phyloP scores from a whole-genome alignment of 2,888 invertebrate species.

The Tyria jacobaeae region DNA sequence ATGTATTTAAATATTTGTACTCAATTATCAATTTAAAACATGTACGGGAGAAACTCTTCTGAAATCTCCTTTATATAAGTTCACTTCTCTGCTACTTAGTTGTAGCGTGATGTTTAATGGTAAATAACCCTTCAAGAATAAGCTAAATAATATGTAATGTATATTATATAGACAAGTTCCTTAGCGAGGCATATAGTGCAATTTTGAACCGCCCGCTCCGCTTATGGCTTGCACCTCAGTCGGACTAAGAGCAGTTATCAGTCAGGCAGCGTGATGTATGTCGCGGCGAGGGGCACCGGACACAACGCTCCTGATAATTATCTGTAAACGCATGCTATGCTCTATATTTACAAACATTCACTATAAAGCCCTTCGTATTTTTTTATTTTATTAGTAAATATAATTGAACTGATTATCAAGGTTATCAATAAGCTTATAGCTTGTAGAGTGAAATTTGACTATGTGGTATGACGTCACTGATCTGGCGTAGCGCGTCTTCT shows the following conservation, averaged over 20 bases:
- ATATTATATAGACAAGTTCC: too few species aligned
- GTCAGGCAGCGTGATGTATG: slow-evolving; percentile 77
- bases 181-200: too few species aligned
- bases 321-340: slow-evolving; percentile 46
- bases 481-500: too few species aligned
- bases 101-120: too few species aligned
- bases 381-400: neutral
- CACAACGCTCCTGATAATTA: slow-evolving; percentile 57
- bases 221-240: slow-evolving; percentile 36
- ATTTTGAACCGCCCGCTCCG: slow-evolving; percentile 1
- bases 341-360: slow-evolving; percentile 19
- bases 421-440: neutral
- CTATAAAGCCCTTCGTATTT: neutral
- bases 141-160: too few species aligned
- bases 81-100: too few species aligned
- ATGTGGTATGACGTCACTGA: neutral
- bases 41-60: too few species aligned
- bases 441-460: neutral
- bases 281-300: slow-evolving; percentile 40
- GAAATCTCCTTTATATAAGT: too few species aligned
- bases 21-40: too few species aligned
- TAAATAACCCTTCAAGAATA: too few species aligned
- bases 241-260: slow-evolving; percentile 76
- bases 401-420: neutral
- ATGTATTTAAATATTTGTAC: too few species aligned